Evolutionary conservation across 2,113 vertebrate species (phyloP).

Genomic region (Cheirogaleus medius): DNA sequence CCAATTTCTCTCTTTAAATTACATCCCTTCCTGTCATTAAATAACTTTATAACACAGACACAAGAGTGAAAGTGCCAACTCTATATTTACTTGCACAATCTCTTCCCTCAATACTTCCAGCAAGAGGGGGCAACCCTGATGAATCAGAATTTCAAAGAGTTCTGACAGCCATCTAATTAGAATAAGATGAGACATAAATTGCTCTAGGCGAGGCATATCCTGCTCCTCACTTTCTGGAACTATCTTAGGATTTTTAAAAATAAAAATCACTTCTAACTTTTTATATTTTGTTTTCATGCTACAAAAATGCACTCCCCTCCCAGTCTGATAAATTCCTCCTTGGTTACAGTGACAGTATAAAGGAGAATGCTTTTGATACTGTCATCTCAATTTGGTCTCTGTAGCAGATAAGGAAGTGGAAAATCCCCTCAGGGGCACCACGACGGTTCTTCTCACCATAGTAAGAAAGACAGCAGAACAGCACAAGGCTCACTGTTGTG

Average conservation of each 20-base stretch:
- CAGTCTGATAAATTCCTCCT: neutral
- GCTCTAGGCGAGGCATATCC: neutral
- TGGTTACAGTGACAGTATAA: neutral
- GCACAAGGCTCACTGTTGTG: neutral
- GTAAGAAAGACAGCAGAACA: neutral
- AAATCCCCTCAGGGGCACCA: neutral
- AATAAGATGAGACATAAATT: conserved; percentile 16
- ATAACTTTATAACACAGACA: neutral
- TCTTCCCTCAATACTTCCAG: neutral
- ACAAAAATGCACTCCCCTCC: neutral
- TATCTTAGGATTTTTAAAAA: neutral
- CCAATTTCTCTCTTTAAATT: conserved; percentile 63
- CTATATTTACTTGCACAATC: neutral
- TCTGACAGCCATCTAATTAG: conserved; percentile 10
- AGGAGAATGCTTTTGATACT: neutral
- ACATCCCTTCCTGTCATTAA: neutral
- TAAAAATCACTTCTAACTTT: neutral
- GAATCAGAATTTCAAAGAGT: conserved; percentile 39
- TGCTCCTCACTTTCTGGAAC: neutral
- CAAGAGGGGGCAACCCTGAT: neutral
- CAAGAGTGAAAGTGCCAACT: neutral
- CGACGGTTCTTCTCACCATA: neutral
- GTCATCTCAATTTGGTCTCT: neutral
- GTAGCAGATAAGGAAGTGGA: neutral
- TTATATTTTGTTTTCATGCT: neutral